These are phyloP conservation scores for Aramus guarauna DNA, from an alignment of 2,113 vertebrate species.

Conservation along the genomic window DNA sequence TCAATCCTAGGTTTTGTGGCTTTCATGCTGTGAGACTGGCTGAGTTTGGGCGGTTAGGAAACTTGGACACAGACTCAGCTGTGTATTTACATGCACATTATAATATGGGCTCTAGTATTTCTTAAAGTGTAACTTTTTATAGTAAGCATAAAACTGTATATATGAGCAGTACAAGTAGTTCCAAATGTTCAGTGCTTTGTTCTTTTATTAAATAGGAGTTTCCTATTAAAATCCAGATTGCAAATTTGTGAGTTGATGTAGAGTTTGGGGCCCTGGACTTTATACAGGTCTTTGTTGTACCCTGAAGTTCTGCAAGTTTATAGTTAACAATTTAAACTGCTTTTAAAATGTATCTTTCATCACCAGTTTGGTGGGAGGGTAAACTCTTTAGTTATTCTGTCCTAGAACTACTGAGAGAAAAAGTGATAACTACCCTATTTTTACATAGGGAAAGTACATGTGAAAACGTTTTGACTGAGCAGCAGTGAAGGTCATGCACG, in stretches of 20 bases:
- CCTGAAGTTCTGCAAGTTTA: neutral
- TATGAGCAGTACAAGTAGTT: neutral
- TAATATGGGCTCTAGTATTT: neutral
- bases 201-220: neutral
- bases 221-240: neutral
- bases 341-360: neutral
- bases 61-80: neutral
- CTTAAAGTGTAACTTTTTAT: neutral
- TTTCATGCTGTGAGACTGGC: neutral
- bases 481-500: neutral
- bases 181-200: neutral
- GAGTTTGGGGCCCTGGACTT: neutral
- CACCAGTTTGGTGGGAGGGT: neutral
- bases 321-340: neutral
- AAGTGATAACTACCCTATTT: neutral
- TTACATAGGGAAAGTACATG: neutral
- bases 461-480: neutral
- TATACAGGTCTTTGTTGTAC: neutral
- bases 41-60: neutral
- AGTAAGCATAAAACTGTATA: neutral
- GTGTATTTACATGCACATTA: neutral
- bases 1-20: neutral
- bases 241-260: neutral
- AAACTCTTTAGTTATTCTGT: neutral
- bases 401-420: neutral